phyloP scores from a whole-genome alignment of 2,888 invertebrate genomes.

The Scaptomyza caliginosa region DNA sequence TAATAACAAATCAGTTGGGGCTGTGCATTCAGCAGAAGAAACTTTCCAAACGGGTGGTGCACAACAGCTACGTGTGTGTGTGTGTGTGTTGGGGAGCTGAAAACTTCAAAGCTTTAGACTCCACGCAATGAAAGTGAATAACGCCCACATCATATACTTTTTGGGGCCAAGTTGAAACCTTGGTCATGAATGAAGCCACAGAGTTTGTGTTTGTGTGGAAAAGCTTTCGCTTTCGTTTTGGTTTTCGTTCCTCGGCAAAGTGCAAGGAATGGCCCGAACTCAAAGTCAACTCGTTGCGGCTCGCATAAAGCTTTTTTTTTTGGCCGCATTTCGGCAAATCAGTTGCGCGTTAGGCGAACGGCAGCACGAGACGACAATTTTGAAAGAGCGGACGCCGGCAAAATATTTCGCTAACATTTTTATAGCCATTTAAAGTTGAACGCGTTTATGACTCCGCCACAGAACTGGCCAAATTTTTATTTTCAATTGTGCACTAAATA shows the following conservation, averaged over 20 bases:
- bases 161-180: slow-evolving; percentile 22
- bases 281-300: slow-evolving; percentile 30
- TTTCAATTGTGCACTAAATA: background rate
- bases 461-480: slow-evolving; percentile 17
- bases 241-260: slow-evolving; percentile 19
- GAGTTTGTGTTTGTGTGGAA: slow-evolving; percentile 23
- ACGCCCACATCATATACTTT: slow-evolving; percentile 33
- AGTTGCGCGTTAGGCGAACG: slow-evolving; percentile 67
- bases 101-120: slow-evolving; percentile 34
- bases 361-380: slow-evolving; percentile 43
- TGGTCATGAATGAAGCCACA: slow-evolving; percentile 59
- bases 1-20: slow-evolving; percentile 12
- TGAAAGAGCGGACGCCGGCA: slow-evolving; percentile 39
- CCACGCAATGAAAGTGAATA: slow-evolving; percentile 41
- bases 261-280: slow-evolving; percentile 49
- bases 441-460: slow-evolving; percentile 10
- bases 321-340: slow-evolving; percentile 52
- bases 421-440: slow-evolving; percentile 9
- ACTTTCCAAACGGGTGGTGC: background rate
- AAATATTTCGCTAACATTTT: slow-evolving; percentile 2
- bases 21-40: background rate
- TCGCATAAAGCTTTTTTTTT: slow-evolving; percentile 45
- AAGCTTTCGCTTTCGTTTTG: slow-evolving; percentile 43
- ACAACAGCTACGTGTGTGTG: background rate
- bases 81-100: background rate